Percentiles rank a stretch among this genome's conserved stretches.
phyloP scores from a whole-genome alignment of 2,888 invertebrate genomes.

The Leptopilina myrica region DNA sequence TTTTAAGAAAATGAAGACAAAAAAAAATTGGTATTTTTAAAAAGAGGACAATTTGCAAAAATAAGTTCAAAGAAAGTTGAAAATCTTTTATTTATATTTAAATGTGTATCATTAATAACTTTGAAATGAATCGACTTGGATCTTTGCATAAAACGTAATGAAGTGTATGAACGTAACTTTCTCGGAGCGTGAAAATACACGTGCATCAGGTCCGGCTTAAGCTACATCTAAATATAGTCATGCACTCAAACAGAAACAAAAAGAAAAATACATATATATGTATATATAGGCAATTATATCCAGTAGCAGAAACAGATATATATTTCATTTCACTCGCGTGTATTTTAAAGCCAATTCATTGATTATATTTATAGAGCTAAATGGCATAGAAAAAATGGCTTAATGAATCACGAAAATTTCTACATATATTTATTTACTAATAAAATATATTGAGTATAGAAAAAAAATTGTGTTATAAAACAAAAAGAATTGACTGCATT shows the following conservation, averaged over 20 bases:
- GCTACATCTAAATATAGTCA: conserved; percentile 30
- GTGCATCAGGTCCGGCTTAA: conserved; percentile 36
- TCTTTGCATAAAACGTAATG: conserved; percentile 33
- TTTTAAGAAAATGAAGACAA: too few species aligned
- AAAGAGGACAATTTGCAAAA: conserved; percentile 1
- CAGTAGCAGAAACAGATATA: background rate
- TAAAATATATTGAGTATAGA: background rate
- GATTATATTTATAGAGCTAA: background rate
- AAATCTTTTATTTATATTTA: conserved; percentile 2
- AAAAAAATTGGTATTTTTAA: background rate
- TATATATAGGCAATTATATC: conserved; percentile 11
- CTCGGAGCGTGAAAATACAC: conserved; percentile 39
- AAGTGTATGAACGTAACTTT: conserved; percentile 39
- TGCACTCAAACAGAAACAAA: conserved; percentile 26
- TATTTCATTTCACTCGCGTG: background rate
- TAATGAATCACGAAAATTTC: too few species aligned
- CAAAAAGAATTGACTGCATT: background rate
- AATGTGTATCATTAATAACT: background rate
- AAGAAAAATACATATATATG: background rate
- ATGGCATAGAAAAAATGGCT: too few species aligned
- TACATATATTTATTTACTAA: too few species aligned
- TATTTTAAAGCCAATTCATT: background rate
- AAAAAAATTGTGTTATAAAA: conserved; percentile 1
- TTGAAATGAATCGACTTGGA: conserved; percentile 2
- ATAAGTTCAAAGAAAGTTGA: conserved; percentile 12